These are phyloP conservation scores for Diplazon laetatorius DNA, from an alignment of 2,888 invertebrate genomes.

Conservation along the genomic window DNA sequence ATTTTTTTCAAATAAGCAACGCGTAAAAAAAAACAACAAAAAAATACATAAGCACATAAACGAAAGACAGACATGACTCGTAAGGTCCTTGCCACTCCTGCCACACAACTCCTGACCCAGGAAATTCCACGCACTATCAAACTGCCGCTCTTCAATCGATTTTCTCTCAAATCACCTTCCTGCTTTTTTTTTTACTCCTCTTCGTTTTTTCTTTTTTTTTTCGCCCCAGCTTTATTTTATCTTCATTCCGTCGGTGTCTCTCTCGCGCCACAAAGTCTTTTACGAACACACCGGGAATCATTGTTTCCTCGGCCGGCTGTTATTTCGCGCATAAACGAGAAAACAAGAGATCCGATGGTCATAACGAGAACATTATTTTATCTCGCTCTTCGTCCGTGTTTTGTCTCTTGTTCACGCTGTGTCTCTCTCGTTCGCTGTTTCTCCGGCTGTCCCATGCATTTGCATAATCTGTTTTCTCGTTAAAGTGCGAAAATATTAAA, in stretches of 20 bases:
- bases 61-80: conserved; percentile 58
- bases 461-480: too few relatives aligned
- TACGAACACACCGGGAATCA: conserved; percentile 46
- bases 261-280: conserved; percentile 8
- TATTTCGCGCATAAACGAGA: conserved; percentile 23
- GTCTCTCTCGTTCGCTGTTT: too few relatives aligned
- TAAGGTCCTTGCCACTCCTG: conserved; percentile 51
- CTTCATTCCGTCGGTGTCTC: background rate
- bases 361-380: background rate
- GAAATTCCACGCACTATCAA: conserved; percentile 58
- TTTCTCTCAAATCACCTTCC: conserved; percentile 55
- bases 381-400: background rate
- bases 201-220: conserved; percentile 18
- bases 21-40: too few relatives aligned
- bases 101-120: conserved; percentile 58
- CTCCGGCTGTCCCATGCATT: too few relatives aligned
- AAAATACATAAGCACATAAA: too few relatives aligned
- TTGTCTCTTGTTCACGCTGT: background rate
- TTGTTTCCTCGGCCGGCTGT: conserved; percentile 39
- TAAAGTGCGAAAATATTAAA: too few relatives aligned
- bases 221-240: background rate
- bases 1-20: too few relatives aligned
- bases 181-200: conserved; percentile 41
- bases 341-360: conserved; percentile 10
- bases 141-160: conserved; percentile 60